These are phyloP conservation scores for Dolichallabes microphthalmus DNA, from an alignment of 2,113 vertebrate genomes.

Conservation along the genomic window DNA sequence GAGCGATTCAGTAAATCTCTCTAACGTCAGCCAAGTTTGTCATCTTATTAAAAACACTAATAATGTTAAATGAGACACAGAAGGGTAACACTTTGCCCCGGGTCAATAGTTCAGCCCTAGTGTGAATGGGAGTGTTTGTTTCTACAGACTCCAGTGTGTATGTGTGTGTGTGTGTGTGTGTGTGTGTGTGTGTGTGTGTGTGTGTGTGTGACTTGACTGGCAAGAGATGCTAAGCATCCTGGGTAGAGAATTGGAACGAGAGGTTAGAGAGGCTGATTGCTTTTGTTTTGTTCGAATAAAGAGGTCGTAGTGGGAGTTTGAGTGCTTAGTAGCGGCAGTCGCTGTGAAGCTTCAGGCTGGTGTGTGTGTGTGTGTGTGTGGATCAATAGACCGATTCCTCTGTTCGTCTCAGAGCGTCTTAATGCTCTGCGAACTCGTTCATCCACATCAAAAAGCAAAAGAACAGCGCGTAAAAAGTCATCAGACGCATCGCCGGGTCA, in stretches of 20 bases:
- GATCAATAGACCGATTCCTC: slow-evolving; percentile 2
- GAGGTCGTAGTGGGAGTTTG: not conserved
- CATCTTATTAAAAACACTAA: not conserved
- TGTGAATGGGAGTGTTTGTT: not conserved
- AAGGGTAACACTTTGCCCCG: not conserved
- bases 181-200: not conserved
- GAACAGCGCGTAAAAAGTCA: slow-evolving; percentile 5
- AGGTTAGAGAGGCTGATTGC: not conserved
- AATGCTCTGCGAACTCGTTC: not conserved
- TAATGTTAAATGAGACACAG: not conserved
- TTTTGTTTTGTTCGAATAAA: not conserved
- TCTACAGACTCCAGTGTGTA: not conserved
- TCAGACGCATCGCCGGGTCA: not conserved
- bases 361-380: slow-evolving; percentile 9
- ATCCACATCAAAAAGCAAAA: not conserved
- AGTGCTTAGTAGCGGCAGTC: not conserved
- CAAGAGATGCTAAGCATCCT: not conserved
- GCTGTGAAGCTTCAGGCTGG: not conserved
- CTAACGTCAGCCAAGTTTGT: not conserved
- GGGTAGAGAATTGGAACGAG: not conserved
- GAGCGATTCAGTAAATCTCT: not conserved
- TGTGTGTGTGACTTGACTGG: not conserved
- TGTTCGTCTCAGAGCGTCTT: not conserved
- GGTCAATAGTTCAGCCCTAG: not conserved
- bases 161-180: not conserved